Evolutionary conservation across 35 echinoderm and acorn worm species (phyloP).

Genomic region (Lytechinus pictus): DNA sequence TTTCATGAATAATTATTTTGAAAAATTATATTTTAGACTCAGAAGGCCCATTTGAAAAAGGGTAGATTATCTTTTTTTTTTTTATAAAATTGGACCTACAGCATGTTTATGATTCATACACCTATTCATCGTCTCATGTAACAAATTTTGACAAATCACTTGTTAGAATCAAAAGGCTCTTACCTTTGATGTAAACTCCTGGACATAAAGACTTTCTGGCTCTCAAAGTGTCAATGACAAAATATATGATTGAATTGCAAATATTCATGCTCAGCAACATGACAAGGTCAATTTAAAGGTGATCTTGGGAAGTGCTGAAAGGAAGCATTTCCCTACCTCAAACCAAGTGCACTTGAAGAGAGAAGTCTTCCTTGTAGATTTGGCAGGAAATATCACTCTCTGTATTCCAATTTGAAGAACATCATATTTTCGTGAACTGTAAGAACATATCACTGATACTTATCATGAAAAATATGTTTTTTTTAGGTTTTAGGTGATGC

Average conservation of each 20-base stretch:
- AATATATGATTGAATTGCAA: background rate
- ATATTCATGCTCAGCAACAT: constrained; percentile 1
- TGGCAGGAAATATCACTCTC: background rate
- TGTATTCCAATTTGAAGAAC: background rate
- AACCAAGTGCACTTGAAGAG: background rate
- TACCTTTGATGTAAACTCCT: no score
- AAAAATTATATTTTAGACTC: background rate
- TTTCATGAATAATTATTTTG: no score
- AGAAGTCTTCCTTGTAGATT: background rate
- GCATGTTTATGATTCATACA: background rate
- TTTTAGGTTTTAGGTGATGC: background rate
- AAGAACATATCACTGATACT: background rate
- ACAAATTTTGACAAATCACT: background rate
- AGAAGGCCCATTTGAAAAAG: background rate
- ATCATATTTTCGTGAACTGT: background rate
- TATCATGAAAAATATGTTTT: background rate
- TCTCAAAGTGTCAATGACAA: no score
- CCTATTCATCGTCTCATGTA: background rate
- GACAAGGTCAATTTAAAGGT: background rate
- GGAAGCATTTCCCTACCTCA: background rate
- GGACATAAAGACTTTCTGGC: no score
- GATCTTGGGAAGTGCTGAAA: background rate
- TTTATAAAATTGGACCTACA: background rate
- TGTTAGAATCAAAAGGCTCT: no score
- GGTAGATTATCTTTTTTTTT: no score